Evolutionary conservation across 2,113 vertebrate genomes (phyloP).

Genomic region (Desmodus rotundus): DNA sequence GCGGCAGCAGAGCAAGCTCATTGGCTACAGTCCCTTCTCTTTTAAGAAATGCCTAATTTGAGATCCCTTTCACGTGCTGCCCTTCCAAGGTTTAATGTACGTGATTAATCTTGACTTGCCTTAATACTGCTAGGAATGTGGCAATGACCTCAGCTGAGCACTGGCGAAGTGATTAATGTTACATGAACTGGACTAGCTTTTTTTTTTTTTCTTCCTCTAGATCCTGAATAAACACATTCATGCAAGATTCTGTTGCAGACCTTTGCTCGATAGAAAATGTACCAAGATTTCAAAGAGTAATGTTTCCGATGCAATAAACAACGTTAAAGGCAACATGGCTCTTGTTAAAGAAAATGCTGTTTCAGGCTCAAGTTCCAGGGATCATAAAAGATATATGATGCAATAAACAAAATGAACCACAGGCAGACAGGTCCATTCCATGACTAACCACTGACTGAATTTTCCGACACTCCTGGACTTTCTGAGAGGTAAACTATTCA

Average conservation of each 20-base stretch:
- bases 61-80: conserved; percentile 80
- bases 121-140: conserved; percentile 85
- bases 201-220: conserved; percentile 67
- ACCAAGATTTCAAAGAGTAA: conserved; percentile 82
- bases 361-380: conserved; percentile 84
- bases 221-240: conserved; percentile 85
- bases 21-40: conserved; percentile 69
- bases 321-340: conserved; percentile 79
- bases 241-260: conserved; percentile 83
- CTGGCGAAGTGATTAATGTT: conserved; percentile 86
- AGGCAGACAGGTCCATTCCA: conserved; percentile 78
- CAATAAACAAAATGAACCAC: conserved; percentile 86
- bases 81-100: conserved; percentile 82
- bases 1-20: conserved; percentile 61
- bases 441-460: conserved; percentile 82
- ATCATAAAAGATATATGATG: conserved; percentile 87
- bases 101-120: conserved; percentile 86
- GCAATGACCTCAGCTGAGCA: conserved; percentile 85
- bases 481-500: conserved; percentile 78
- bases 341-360: conserved; percentile 86
- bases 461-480: conserved; percentile 76
- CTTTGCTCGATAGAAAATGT: conserved; percentile 83
- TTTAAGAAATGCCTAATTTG: conserved; percentile 81
- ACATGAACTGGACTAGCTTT: conserved; percentile 76
- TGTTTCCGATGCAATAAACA: conserved; percentile 85